phyloP scores from a whole-genome alignment of 2,113 vertebrate species.

The Etia nguti region DNA sequence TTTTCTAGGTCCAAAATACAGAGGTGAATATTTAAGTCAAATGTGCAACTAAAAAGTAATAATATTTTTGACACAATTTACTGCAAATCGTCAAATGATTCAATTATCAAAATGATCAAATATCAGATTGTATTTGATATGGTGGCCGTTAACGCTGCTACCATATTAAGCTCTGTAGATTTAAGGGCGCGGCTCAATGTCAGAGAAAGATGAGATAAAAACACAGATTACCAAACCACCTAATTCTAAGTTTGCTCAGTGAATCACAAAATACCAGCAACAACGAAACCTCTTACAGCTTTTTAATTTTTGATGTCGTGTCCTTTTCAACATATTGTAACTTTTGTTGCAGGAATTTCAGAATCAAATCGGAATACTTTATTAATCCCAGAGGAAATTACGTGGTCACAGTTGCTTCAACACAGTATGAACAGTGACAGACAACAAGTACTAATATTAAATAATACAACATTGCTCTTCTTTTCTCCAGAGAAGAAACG shows the following conservation, averaged over 20 bases:
- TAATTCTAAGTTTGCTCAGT: neutral
- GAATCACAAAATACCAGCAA: neutral
- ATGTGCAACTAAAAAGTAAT: neutral
- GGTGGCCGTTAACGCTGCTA: neutral
- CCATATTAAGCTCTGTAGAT: neutral
- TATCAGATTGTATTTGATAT: neutral
- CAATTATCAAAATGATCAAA: neutral
- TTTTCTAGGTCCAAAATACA: neutral
- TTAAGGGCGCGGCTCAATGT: neutral
- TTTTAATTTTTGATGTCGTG: neutral
- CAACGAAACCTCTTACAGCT: neutral
- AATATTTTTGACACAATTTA: neutral
- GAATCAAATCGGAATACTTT: neutral
- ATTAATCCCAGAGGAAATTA: neutral
- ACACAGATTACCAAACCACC: neutral
- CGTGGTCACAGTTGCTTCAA: neutral
- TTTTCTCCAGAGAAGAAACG: neutral
- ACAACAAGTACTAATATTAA: neutral
- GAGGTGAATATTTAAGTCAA: neutral
- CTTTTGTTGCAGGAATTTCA: neutral
- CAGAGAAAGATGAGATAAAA: neutral
- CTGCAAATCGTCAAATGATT: neutral
- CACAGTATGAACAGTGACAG: neutral
- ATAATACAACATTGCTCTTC: neutral
- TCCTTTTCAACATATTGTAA: neutral